These are phyloP conservation scores for Bradypus variegatus DNA, from an alignment of 2,797 vertebrate species.

Conservation along the genomic window DNA sequence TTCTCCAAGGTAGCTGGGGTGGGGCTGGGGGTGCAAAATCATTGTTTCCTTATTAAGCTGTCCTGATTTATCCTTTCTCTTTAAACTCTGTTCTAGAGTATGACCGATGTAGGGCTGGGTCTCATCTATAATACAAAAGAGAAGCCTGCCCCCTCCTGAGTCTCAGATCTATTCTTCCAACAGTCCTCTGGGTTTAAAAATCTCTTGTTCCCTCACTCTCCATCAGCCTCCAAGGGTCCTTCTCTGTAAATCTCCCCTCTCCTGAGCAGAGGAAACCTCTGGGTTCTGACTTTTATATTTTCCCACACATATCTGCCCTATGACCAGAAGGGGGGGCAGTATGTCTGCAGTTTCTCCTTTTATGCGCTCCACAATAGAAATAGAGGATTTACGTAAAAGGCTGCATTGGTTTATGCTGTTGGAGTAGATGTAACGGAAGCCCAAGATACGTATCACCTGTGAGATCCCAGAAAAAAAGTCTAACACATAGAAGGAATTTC, in stretches of 20 bases:
- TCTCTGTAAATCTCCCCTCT: neutral
- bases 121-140: neutral
- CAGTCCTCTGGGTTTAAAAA: neutral
- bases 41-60: neutral
- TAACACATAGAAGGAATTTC: too few relatives aligned
- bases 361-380: accelerated
- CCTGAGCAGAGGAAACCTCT: neutral
- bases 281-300: neutral
- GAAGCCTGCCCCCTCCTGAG: neutral
- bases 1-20: neutral
- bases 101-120: too few relatives aligned
- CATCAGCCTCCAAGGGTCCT: neutral
- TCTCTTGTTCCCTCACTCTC: neutral
- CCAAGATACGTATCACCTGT: too few relatives aligned
- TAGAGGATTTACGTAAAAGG: neutral
- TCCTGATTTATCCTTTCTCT: neutral
- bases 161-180: neutral
- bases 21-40: neutral
- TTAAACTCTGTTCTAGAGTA: neutral
- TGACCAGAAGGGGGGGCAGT: constrained; percentile 46
- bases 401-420: neutral
- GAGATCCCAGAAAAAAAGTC: too few relatives aligned
- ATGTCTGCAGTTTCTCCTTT: neutral
- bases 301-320: neutral
- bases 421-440: neutral